Base-by-base conservation (phyloP, 2,113 vertebrate species). In the Blennius ocellaris region DNA sequence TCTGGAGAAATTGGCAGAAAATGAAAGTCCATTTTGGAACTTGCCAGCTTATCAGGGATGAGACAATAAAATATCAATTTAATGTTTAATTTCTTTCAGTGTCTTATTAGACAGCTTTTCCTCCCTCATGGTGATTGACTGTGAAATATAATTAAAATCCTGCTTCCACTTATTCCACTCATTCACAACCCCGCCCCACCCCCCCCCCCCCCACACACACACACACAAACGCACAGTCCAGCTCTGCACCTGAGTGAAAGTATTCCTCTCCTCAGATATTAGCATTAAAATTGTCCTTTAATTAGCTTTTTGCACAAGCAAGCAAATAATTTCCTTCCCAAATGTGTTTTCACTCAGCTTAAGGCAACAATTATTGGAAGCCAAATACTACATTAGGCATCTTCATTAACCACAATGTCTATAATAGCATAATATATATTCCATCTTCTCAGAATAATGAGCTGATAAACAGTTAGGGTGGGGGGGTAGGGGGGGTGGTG, bases 341-440 rank as follows among this genome's bases (percentile, higher is more conserved):
- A 72, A 55, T 61, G 41, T 59, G 30, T 76, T 69, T 49, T 38
- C 9, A 30, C 53, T 39, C 52, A 58, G 69, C 57, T 55, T 36
- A 56, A 41, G 58, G 41, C 9, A 52, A 52, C 54, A 11, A 76
- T 60, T 73, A 70, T 56, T 40, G 6, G 52, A 43, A 58, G 44
- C 15, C 47, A 59, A 76, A 54, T n/a, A 70, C 41, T 3, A 30
- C 53, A 3, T 69, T 15, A 48, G 62, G 40, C 6, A 37, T 57
- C 47, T 44, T 56, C 6, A 12, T 56, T 41, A 44, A 41, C 50
- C 50, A 60, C 49, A 47, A 15, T 69, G 45, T 15, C 43, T 40
- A 47, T 72, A 48, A 40, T 17, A 62, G 72, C 76, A 85, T 76
- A 50, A 77, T 78, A 68, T 71, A 71, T 59, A 80, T 73, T 79